Evolutionary conservation across 2,888 invertebrate species (phyloP), one percentile per base, ranked within the genome.

Genomic region (Arrhopalites spinosus): DNA sequence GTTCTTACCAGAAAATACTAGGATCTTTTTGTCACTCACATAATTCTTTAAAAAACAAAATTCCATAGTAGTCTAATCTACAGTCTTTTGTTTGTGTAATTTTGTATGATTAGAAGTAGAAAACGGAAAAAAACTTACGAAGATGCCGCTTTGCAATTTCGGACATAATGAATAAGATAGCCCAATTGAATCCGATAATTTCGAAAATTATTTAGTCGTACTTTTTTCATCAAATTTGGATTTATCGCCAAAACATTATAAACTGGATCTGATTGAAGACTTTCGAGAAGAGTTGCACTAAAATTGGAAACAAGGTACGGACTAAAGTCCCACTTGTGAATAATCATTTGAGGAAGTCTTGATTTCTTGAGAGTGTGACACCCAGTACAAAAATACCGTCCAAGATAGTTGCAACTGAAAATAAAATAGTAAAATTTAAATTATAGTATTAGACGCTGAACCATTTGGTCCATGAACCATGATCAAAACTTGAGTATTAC

Each of bases 351-450:
- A 13, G 91, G 91, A 83, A 94, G 92, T 78, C 90, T 86, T 3
- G 91, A 89, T 75, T 91, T 88, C 84, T 92, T 90, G 85, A 93
- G 92, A 29, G 90, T 90, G 85, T 95, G 94, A 85, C 95, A 95
- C 64, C 92, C 92, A 15, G 93, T 92, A 84, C 95, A 95, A 86
- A 94, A 93, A 86, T 92, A 93, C 84, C 93, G 90, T 13, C 94
- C 93, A 78, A 93, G 86, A 86, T 95, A 95, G 83, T n/a, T n/a
- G n/a, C n/a, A n/a, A n/a, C n/a, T n/a, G n/a, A n/a, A 36, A 36
- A 36, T 36, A 7, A 36, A 36, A 36, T n/a, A n/a, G n/a, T n/a
- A n/a, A n/a, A n/a, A n/a, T n/a, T n/a, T n/a, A n/a, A n/a, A n/a
- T n/a, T n/a, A n/a, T n/a, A n/a, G n/a, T n/a, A n/a, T n/a, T n/a